A percentile compares a stretch with the other conserved stretches of the same genome.
Conservation (phyloP, 2,797 vertebrate species). For the Lophotriccus pileatus region DNA sequence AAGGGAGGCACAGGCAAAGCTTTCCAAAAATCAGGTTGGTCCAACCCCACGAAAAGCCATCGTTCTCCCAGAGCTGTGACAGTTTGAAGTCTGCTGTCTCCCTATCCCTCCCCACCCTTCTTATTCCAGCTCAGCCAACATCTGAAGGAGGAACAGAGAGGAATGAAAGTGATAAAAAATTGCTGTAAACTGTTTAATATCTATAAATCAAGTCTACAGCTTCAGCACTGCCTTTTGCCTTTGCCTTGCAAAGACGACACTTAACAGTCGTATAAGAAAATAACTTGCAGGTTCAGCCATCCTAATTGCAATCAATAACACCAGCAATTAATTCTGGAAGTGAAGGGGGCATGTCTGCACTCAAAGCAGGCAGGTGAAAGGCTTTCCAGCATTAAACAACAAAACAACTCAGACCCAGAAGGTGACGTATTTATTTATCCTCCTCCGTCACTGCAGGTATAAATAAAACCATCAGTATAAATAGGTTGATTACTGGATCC, state of each 20-base stretch:
- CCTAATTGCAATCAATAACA: background rate
- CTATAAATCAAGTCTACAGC: constrained; percentile 6
- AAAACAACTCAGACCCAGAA: background rate
- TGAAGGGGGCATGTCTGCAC: accelerated
- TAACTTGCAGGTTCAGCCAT: background rate
- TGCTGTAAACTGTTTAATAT: background rate
- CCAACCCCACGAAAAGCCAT: background rate
- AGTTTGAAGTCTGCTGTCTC: background rate
- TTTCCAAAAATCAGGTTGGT: background rate
- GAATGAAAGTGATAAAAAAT: constrained; percentile 9
- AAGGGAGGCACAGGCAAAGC: background rate
- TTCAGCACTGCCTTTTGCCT: background rate
- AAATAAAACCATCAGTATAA: background rate
- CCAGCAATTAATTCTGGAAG: background rate
- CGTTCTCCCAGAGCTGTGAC: background rate
- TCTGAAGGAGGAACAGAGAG: constrained; percentile 15
- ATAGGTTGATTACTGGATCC: background rate
- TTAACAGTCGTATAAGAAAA: background rate
- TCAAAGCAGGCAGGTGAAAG: background rate
- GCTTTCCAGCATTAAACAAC: background rate
- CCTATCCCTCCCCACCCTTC: background rate
- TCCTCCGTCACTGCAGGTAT: background rate
- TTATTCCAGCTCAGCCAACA: background rate
- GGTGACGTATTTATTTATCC: background rate
- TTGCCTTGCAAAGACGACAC: background rate